These are phyloP conservation scores for Rotaria magnacalcarata DNA, from an alignment of 2,888 invertebrate genomes.

Conservation along the genomic window DNA sequence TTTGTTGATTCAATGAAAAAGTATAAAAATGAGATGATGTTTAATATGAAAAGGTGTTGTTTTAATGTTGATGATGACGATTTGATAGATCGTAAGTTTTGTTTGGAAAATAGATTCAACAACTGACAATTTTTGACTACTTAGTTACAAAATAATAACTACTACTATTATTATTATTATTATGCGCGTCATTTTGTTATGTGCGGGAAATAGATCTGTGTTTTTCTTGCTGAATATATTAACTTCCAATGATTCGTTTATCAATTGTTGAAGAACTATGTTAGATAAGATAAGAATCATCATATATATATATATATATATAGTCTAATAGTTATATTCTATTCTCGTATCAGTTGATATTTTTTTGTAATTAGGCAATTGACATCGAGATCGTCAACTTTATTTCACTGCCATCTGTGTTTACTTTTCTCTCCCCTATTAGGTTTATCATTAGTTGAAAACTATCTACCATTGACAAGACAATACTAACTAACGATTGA, in stretches of 20 bases:
- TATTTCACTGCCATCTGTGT: slow-evolving; percentile 22
- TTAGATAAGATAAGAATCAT: too few relatives aligned
- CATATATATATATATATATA: too few relatives aligned
- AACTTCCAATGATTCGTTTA: too few relatives aligned
- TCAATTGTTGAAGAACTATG: too few relatives aligned
- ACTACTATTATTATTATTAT: neutral
- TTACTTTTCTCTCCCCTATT: neutral
- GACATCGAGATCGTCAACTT: too few relatives aligned
- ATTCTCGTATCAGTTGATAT: too few relatives aligned
- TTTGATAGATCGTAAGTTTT: neutral
- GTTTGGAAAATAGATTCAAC: slow-evolving; percentile 2
- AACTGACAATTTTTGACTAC: neutral
- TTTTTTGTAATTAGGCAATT: too few relatives aligned
- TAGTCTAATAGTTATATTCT: too few relatives aligned
- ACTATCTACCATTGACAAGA: neutral
- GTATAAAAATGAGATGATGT: neutral
- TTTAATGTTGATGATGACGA: neutral
- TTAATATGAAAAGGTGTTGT: neutral
- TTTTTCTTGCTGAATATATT: too few relatives aligned
- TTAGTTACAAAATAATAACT: slow-evolving; percentile 14
- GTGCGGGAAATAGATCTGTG: neutral
- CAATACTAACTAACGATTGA: too few relatives aligned
- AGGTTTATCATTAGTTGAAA: neutral
- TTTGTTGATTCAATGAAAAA: neutral
- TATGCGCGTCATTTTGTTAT: neutral